Evolutionary conservation across 2,888 invertebrate species (phyloP).

Genomic region (Tenthredo distinguenda): DNA sequence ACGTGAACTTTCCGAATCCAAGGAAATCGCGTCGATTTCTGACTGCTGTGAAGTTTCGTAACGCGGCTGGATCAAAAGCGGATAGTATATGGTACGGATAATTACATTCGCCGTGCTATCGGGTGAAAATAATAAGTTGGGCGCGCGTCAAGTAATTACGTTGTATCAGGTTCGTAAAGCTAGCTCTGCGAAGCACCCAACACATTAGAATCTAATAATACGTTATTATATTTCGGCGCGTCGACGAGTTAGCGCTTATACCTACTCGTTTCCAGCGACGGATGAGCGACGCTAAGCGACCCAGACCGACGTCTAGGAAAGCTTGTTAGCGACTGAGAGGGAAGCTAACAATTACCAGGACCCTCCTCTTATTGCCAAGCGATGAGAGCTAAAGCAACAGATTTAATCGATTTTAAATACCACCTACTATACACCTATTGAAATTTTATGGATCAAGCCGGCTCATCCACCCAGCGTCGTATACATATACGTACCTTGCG

Average conservation of each 20-base stretch:
- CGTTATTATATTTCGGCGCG: slow-evolving; percentile 69
- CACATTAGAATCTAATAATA: slow-evolving; percentile 72
- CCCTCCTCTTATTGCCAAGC: slow-evolving; percentile 4
- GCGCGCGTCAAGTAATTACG: slow-evolving; percentile 72
- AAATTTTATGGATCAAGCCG: background rate
- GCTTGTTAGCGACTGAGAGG: slow-evolving; percentile 48
- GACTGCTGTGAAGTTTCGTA: background rate
- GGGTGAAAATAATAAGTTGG: slow-evolving; percentile 73
- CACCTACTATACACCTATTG: background rate
- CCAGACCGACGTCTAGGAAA: slow-evolving; percentile 20
- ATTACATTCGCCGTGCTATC: slow-evolving; percentile 72
- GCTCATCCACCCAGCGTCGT: background rate
- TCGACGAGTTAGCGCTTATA: slow-evolving; percentile 47
- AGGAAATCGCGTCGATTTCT: background rate
- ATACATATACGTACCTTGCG: background rate
- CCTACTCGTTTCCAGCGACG: slow-evolving; percentile 46
- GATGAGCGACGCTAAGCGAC: slow-evolving; percentile 33
- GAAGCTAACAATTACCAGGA: slow-evolving; percentile 44
- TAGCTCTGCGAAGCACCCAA: slow-evolving; percentile 61
- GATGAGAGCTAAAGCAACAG: slow-evolving; percentile 17
- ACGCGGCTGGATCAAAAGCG: slow-evolving; percentile 15
- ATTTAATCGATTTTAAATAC: slow-evolving; percentile 47
- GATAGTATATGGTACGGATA: slow-evolving; percentile 61
- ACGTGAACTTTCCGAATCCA: background rate
- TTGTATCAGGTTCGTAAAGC: slow-evolving; percentile 73